phyloP scores from a whole-genome alignment of 2,113 vertebrate species.

The Anoura caudifer region DNA sequence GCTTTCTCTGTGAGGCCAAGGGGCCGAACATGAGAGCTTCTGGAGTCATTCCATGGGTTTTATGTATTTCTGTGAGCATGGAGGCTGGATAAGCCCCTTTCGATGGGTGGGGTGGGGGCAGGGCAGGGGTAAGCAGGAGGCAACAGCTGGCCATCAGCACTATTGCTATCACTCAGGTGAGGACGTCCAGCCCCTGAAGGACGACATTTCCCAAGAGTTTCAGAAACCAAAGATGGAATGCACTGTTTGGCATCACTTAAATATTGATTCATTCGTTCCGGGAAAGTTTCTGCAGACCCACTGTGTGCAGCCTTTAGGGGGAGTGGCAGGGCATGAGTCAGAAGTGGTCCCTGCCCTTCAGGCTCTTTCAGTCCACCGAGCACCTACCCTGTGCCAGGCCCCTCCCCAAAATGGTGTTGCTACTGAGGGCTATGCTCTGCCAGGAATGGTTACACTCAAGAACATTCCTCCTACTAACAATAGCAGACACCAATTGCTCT shows the following conservation, averaged over 20 bases:
- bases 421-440: background rate
- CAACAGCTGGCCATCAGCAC: background rate
- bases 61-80: background rate
- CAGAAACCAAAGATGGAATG: background rate
- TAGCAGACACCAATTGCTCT: background rate
- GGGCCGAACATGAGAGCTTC: background rate
- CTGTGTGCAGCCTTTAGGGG: background rate
- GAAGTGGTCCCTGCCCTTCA: background rate
- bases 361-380: background rate
- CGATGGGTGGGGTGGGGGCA: fast-evolving
- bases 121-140: background rate
- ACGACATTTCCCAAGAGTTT: background rate
- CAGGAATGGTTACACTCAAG: background rate
- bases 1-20: background rate
- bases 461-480: background rate
- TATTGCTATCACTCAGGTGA: background rate
- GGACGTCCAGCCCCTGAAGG: background rate
- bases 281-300: background rate
- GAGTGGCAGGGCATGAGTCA: no score
- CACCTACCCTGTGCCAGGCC: background rate
- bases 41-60: background rate
- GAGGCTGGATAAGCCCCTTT: background rate
- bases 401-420: background rate
- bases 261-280: background rate
- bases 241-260: background rate